Evolutionary conservation across 2,888 invertebrate species (phyloP).

Genomic region (Rotaria socialis): DNA sequence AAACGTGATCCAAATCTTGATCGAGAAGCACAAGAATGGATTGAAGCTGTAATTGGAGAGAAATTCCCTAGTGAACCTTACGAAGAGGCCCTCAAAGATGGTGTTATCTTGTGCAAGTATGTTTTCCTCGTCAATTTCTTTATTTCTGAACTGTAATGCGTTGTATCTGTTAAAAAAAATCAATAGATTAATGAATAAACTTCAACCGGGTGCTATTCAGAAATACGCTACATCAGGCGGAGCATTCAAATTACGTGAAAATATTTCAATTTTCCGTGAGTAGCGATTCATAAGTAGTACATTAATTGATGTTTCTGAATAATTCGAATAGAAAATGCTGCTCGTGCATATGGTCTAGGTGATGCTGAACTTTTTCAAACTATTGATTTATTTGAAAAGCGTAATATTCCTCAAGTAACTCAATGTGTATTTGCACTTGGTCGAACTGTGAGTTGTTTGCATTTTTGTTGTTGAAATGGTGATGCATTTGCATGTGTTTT

Average conservation of each 20-base stretch:
- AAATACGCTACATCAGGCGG: constrained; percentile 95
- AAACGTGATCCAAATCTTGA: constrained; percentile 58
- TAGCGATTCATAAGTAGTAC: not conserved
- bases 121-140: constrained; percentile 46
- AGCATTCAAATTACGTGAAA: constrained; percentile 93
- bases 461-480: not conserved
- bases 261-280: constrained; percentile 72
- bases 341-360: constrained; percentile 89
- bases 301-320: not conserved
- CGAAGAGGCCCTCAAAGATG: constrained; percentile 85
- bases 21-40: constrained; percentile 80
- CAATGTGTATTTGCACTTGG: constrained; percentile 85
- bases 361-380: constrained; percentile 99
- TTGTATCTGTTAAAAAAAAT: not conserved
- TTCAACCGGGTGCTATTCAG: constrained; percentile 85
- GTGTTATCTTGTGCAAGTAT: constrained; percentile 78
- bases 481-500: not conserved
- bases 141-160: not conserved
- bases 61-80: constrained; percentile 73
- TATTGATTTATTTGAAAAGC: constrained; percentile 91
- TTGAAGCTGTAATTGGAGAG: constrained; percentile 78
- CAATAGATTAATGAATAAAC: constrained; percentile 76
- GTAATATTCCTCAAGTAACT: constrained; percentile 94
- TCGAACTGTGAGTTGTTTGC: constrained; percentile 67
- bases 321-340: constrained; percentile 62